phyloP scores from a whole-genome alignment of 2,888 invertebrate genomes.

The Boloria selene region DNA sequence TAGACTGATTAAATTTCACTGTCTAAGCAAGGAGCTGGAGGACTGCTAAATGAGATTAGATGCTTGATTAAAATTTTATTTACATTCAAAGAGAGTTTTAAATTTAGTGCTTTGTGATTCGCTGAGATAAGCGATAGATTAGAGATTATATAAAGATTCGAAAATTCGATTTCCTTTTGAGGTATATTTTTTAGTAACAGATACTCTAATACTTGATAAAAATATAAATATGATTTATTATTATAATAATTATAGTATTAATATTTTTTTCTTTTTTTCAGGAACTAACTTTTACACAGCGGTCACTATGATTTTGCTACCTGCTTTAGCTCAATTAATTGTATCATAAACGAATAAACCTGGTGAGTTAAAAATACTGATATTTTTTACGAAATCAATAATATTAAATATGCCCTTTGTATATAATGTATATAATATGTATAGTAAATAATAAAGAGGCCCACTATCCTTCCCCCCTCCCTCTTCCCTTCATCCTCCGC shows the following conservation, averaged over 20 bases:
- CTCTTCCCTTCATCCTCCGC: no score
- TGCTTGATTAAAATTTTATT: constrained; percentile 14
- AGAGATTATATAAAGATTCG: no score
- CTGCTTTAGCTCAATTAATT: constrained; percentile 58
- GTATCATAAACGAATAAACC: constrained; percentile 48
- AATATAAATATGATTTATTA: no score
- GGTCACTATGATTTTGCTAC: constrained; percentile 54
- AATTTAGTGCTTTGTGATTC: background rate
- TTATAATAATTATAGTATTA: background rate
- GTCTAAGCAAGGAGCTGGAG: constrained; percentile 24
- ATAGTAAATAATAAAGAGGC: no score
- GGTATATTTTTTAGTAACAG: no score
- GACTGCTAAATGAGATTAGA: constrained; percentile 30
- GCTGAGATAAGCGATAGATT: no score
- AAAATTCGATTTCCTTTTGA: no score
- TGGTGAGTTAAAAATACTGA: constrained; percentile 28
- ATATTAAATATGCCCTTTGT: no score
- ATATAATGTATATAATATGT: no score
- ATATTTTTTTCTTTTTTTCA: constrained; percentile 49
- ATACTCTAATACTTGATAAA: no score
- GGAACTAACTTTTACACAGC: constrained; percentile 57
- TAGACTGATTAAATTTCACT: constrained; percentile 42
- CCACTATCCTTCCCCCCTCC: no score
- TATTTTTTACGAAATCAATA: no score
- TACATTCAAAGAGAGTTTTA: background rate